A percentile compares a stretch with the other conserved stretches of the same genome.
These are phyloP conservation scores for Apocheima hispidaria DNA, from an alignment of 2,888 invertebrate genomes.

Conservation along the genomic window DNA sequence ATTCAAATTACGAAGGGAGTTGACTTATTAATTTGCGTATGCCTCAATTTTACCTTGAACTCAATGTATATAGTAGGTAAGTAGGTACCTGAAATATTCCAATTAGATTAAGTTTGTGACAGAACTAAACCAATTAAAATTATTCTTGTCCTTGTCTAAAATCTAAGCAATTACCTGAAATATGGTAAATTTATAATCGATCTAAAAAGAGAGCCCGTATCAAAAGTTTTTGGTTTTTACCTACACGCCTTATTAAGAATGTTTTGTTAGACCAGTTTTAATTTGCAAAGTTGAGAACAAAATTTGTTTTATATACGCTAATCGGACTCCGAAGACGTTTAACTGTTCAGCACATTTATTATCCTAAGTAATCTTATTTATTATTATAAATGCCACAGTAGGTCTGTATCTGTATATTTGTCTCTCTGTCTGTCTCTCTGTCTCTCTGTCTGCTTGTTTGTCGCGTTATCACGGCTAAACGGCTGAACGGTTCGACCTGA, in stretches of 20 bases:
- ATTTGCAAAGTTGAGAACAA: constrained; percentile 46
- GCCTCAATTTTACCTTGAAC: not conserved
- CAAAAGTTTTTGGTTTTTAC: constrained; percentile 1
- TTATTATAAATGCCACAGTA: too few species aligned
- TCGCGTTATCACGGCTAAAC: too few species aligned
- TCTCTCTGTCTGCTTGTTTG: too few species aligned
- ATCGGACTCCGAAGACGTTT: constrained; percentile 50
- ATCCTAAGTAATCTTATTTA: constrained; percentile 48
- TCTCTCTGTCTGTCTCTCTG: too few species aligned
- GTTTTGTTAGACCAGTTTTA: constrained; percentile 37
- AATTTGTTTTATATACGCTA: constrained; percentile 51
- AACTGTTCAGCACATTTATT: constrained; percentile 56
- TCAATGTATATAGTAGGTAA: not conserved
- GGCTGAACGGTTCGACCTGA: too few species aligned
- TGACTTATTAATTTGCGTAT: constrained; percentile 17
- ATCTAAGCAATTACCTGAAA: not conserved
- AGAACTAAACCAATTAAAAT: not conserved
- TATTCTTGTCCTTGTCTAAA: not conserved
- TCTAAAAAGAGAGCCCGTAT: too few species aligned
- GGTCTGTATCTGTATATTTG: too few species aligned
- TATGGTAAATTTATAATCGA: too few species aligned
- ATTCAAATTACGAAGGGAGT: constrained; percentile 23
- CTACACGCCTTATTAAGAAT: constrained; percentile 14
- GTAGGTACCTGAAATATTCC: not conserved
- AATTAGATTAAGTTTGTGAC: too few species aligned